Evolutionary conservation across 2,888 invertebrate genomes (phyloP).

Genomic region (Yponomeuta malinellus): DNA sequence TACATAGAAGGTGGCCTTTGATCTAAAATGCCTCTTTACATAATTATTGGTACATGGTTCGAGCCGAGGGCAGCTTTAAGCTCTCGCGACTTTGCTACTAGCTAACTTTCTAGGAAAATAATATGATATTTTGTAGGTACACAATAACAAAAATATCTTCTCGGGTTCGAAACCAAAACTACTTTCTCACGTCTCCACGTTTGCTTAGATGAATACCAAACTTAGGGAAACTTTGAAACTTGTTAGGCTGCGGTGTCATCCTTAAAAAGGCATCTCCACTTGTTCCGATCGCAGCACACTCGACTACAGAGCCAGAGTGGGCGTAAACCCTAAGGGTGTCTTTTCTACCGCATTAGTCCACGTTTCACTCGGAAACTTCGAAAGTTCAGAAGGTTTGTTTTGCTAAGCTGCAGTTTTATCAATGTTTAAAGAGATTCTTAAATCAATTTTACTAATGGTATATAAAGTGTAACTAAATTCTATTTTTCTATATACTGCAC

Average conservation of each 20-base stretch:
- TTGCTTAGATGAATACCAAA: neutral
- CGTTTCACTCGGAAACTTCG: constrained; percentile 28
- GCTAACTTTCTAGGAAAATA: no score
- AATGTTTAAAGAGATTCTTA: no score
- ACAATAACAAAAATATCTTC: no score
- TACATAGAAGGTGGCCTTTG: no score
- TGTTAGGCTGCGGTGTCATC: neutral
- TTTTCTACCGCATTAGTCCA: constrained; percentile 28
- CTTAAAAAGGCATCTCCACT: constrained; percentile 1
- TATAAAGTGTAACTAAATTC: no score
- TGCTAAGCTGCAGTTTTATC: neutral
- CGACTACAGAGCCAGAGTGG: constrained; percentile 33
- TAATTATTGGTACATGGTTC: no score
- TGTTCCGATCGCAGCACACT: neutral
- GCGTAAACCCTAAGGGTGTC: constrained; percentile 43
- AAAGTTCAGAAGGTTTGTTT: constrained; percentile 5
- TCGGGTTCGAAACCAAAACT: neutral
- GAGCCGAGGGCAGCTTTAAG: no score
- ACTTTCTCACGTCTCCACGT: neutral
- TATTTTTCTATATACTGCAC: no score
- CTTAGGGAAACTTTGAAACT: neutral
- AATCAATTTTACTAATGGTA: no score
- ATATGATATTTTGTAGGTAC: no score
- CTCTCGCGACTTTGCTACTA: no score
- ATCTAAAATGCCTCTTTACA: no score